Evolutionary conservation across 2,888 invertebrate genomes (phyloP), one percentile per base, ranked within the genome.

Genomic region (Ectropis crepuscularia): DNA sequence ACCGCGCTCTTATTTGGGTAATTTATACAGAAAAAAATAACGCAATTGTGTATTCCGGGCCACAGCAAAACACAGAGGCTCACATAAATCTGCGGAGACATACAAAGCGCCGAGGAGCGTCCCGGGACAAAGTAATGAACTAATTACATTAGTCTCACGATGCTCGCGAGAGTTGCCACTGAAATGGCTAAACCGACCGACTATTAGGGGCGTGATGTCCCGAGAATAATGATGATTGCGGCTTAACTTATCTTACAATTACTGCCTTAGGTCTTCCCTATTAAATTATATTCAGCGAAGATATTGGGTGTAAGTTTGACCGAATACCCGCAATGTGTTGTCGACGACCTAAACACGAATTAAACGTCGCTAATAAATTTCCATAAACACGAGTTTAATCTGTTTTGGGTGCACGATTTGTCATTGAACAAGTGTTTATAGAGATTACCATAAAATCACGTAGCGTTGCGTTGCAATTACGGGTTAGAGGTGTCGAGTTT

Each of bases 71-170:
- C 79, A 83, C 82, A 74, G 77, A 76, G 80, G 76, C 75, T 78
- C 79, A 79, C 82, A 89, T 88, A 88, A 88, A 89, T 88, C 86
- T 84, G 81, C 71, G 75, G 82, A 82, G 80, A 82, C 81, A 80
- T 79, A 80, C 84, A 81, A 83, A 83, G 81, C 78, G 81, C 77
- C 74, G 80, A 76, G 78, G 79, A 78, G 75, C 79, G 79, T 78
- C 81, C 77, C 80, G 81, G 83, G 83, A 85, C 82, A 84, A 86
- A 88, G 89, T 90, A 90, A 90, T 88, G 87, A 89, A 87, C 88
- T 89, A 90, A 91, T 90, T 88, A 90, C 89, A 90, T 91, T 90
- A 90, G 85, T 81, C 78, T 80, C 81, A 79, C 77, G 79, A 79
- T 80, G 75, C 75, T 76, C 77, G 76, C 76, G 71, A 76, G 80